Evolutionary conservation across 2,113 vertebrate genomes (phyloP).

Genomic region (Antechinus flavipes): DNA sequence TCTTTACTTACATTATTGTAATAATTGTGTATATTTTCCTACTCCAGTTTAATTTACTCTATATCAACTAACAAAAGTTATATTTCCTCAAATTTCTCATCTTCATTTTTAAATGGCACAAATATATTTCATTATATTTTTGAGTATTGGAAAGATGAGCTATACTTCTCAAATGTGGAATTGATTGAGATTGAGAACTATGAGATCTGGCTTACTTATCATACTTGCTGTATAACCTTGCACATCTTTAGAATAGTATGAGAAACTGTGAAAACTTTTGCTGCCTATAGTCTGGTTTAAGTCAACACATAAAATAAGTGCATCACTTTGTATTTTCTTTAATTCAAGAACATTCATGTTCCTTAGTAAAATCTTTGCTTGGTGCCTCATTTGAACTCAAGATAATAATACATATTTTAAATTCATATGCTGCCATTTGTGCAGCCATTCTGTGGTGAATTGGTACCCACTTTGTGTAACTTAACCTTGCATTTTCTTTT

Average conservation of each 20-base stretch:
- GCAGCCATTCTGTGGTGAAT: background rate
- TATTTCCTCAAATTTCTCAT: too few relatives aligned
- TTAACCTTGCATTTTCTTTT: background rate
- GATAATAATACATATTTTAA: too few relatives aligned
- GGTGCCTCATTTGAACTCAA: too few relatives aligned
- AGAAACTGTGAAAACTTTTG: background rate
- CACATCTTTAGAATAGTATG: background rate
- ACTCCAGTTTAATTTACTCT: too few relatives aligned
- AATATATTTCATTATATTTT: background rate
- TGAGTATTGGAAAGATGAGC: background rate
- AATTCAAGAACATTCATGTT: background rate
- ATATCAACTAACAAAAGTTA: too few relatives aligned
- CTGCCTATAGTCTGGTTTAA: background rate
- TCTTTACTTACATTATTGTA: too few relatives aligned
- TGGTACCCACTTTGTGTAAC: background rate
- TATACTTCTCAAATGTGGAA: background rate
- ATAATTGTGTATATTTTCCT: too few relatives aligned
- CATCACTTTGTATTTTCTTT: background rate
- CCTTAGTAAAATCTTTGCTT: background rate
- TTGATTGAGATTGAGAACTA: background rate
- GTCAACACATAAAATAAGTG: background rate
- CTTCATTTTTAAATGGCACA: too few relatives aligned
- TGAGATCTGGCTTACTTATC: background rate
- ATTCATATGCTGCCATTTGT: background rate
- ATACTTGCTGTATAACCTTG: too few relatives aligned